These are phyloP conservation scores for Phyllostomus discolor DNA, from an alignment of 2,113 vertebrate species.

Conservation along the genomic window DNA sequence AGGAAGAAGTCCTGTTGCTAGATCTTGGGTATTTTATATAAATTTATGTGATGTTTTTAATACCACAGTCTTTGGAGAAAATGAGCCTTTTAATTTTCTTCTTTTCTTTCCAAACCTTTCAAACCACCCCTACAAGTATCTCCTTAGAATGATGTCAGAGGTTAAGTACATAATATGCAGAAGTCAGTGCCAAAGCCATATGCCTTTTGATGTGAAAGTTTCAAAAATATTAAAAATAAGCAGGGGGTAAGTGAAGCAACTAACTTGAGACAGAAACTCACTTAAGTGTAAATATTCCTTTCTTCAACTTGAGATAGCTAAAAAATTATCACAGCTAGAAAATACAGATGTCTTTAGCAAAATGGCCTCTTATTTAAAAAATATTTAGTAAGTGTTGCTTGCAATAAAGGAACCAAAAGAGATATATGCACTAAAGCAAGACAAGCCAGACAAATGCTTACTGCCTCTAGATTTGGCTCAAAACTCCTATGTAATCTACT, in stretches of 20 bases:
- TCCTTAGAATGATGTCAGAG: constrained; percentile 6
- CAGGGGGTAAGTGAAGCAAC: neutral
- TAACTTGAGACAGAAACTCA: neutral
- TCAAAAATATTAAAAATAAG: constrained; percentile 29
- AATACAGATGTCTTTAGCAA: constrained; percentile 6
- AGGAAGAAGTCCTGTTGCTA: neutral
- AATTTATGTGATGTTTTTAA: constrained; percentile 11
- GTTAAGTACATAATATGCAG: neutral
- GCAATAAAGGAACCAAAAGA: constrained; percentile 16
- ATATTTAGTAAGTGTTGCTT: neutral
- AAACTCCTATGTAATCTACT: neutral
- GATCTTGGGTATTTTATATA: neutral
- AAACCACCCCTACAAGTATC: neutral
- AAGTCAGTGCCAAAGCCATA: constrained; percentile 14
- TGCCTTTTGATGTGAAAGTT: constrained; percentile 1
- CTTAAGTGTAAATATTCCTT: neutral
- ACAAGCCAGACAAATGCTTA: neutral
- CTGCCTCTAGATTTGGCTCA: neutral
- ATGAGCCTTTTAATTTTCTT: neutral
- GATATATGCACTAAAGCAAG: neutral
- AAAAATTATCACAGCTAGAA: constrained; percentile 1
- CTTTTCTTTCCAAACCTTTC: constrained; percentile 22
- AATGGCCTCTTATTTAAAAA: neutral
- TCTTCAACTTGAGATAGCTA: constrained; percentile 4
- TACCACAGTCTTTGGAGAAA: neutral